Conservation (phyloP, 2,113 vertebrate genomes). For the Eulemur rufifrons region DNA sequence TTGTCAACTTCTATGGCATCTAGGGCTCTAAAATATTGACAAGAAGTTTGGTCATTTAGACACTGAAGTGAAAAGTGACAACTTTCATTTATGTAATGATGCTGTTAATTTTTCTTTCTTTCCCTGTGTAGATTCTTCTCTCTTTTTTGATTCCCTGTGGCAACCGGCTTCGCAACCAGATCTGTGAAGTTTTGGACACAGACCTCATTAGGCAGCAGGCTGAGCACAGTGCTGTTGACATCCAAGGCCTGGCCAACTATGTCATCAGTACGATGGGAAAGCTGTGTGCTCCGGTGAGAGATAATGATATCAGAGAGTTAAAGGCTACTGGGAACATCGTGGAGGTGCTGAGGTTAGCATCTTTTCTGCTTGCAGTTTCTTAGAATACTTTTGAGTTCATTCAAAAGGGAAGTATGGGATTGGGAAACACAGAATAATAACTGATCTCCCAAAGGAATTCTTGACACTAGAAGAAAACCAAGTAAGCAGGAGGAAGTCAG, state of each 20-base stretch:
- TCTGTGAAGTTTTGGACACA: conserved; percentile 93
- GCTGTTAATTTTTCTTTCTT: background rate
- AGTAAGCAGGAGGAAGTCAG: background rate
- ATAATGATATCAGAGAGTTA: conserved; percentile 91
- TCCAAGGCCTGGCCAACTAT: conserved; percentile 91
- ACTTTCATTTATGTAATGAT: background rate
- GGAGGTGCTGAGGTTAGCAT: conserved; percentile 84
- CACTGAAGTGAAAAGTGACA: background rate
- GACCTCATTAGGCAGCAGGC: conserved; percentile 95
- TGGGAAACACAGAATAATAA: background rate
- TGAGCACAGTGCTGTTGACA: conserved; percentile 91
- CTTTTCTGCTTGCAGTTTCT: background rate
- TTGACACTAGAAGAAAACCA: background rate
- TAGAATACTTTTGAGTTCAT: background rate
- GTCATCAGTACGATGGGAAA: conserved; percentile 95
- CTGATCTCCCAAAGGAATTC: background rate
- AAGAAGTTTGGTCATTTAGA: background rate
- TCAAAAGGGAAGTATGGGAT: background rate
- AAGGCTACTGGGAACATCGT: conserved; percentile 88
- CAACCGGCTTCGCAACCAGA: conserved; percentile 93
- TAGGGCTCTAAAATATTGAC: background rate
- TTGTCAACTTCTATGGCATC: background rate
- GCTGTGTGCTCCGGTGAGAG: conserved; percentile 92
- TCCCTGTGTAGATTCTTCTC: conserved; percentile 88
- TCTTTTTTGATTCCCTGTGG: conserved; percentile 94